Base-by-base conservation (phyloP, 2,113 vertebrate genomes). In the Pseudorhombus dupliciocellatus region DNA sequence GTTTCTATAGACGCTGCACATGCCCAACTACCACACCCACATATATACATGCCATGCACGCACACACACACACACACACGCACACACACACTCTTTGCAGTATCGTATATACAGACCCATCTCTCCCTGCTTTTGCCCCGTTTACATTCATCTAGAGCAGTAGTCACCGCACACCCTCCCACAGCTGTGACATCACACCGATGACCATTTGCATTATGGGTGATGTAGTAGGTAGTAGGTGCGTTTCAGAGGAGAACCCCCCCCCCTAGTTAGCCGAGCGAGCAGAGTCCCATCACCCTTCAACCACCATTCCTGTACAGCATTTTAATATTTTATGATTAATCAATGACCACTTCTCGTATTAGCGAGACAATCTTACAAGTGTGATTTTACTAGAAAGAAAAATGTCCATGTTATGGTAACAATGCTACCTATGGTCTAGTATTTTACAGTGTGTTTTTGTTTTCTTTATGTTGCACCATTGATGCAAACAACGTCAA, bases 321-420 rank as follows among this genome's bases (percentile, higher is more conserved):
- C 72, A 73, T 83, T 90, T 84, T 78, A 84, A 83, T 80, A 73
- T 74, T 66, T 69, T 67, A 37, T 37, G 58, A 76, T 76, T 80
- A 84, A 84, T 71, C 73, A 25, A 86, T 79, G 86, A 86, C 90
- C 86, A 90, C 89, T 88, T 90, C 89, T 89, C 87, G 86, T 88
- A 72, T 75, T 74, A 85, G 86, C 84, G 84, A 90, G 91, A 92
- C 91, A 92, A 91, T 90, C 88, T 79, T 84, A 85, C 81, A 76
- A 56, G 79, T 81, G 87, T 88, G 83, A 85, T 75, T 88, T 74
- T 83, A 84, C 73, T 80, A 75, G 77, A 57, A 73, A 63, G 72
- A 73, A 73, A 77, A 73, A 78, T 61, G 73, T 84, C 77, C 77
- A 78, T 74, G 77, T 84, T 78, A 86, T 73, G 78, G 83, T 86